These are phyloP conservation scores for Apocheima hispidaria DNA, from an alignment of 2,888 invertebrate species.

Conservation along the genomic window DNA sequence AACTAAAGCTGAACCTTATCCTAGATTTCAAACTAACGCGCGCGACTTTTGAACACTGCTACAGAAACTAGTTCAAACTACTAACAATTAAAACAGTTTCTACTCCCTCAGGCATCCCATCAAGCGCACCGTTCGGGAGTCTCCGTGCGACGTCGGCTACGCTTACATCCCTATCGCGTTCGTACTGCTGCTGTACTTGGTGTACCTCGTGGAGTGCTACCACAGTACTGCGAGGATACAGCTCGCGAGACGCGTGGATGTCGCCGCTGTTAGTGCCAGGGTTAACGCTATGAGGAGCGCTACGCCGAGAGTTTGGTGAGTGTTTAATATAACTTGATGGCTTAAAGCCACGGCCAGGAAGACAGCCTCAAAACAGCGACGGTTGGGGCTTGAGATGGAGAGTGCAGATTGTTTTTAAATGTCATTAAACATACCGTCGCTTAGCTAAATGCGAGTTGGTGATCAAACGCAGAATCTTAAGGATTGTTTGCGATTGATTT, in stretches of 20 bases:
- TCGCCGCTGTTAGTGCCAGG: conserved; percentile 88
- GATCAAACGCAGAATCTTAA: too few relatives aligned
- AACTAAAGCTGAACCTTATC: not conserved
- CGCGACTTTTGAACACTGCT: not conserved
- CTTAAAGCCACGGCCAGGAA: too few relatives aligned
- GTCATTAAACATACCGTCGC: too few relatives aligned
- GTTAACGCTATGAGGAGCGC: conserved; percentile 89
- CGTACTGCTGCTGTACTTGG: conserved; percentile 91
- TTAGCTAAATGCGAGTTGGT: too few relatives aligned
- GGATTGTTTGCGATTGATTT: too few relatives aligned
- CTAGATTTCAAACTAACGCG: not conserved
- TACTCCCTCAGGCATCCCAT: conserved; percentile 85
- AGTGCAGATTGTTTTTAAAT: too few relatives aligned
- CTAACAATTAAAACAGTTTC: conserved; percentile 60
- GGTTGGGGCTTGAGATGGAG: too few relatives aligned
- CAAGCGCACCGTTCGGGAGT: conserved; percentile 87
- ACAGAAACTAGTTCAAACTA: conserved; percentile 16
- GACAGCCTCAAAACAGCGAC: too few relatives aligned
- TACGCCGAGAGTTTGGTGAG: conserved; percentile 91
- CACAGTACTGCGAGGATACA: conserved; percentile 91
- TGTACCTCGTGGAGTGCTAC: conserved; percentile 94
- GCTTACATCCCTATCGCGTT: conserved; percentile 94
- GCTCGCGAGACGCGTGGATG: conserved; percentile 87
- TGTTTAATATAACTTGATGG: not conserved
- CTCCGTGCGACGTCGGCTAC: conserved; percentile 93